Conservation (phyloP, 2,113 vertebrate genomes). For the Choloepus hoffmanni region DNA sequence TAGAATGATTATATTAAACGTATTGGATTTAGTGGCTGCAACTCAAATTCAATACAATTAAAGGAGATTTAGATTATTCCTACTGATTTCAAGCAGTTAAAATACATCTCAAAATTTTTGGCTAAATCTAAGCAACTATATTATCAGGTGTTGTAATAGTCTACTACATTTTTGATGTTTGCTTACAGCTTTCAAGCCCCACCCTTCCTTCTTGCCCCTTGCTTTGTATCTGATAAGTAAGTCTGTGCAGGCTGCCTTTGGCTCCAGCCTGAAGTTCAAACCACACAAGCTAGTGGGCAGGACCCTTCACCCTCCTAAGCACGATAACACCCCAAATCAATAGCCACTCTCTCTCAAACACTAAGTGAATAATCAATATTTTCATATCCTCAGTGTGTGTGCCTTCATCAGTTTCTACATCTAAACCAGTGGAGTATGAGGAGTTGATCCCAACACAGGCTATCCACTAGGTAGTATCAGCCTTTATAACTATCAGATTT, state of each 20-base stretch:
- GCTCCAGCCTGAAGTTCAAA: neutral
- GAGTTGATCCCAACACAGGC: neutral
- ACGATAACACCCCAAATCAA: neutral
- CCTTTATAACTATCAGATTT: neutral
- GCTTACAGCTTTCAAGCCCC: neutral
- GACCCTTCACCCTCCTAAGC: neutral
- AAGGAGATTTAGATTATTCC: neutral
- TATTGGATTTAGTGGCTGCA: neutral
- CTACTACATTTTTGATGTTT: neutral
- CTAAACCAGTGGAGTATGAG: no score
- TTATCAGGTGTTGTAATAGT: neutral
- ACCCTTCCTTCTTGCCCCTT: neutral
- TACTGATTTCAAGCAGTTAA: neutral
- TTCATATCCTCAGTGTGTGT: neutral
- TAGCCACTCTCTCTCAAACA: neutral
- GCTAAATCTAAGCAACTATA: neutral
- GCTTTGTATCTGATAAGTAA: neutral
- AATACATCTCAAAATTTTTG: neutral
- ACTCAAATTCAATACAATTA: neutral
- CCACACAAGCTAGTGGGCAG: no score
- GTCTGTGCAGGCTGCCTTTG: neutral
- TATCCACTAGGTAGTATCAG: fast-evolving
- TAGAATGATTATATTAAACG: neutral
- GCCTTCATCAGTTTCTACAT: neutral
- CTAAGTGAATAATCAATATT: neutral